phyloP scores from a whole-genome alignment of 2,888 invertebrate species.

The Zelleria hepariella region DNA sequence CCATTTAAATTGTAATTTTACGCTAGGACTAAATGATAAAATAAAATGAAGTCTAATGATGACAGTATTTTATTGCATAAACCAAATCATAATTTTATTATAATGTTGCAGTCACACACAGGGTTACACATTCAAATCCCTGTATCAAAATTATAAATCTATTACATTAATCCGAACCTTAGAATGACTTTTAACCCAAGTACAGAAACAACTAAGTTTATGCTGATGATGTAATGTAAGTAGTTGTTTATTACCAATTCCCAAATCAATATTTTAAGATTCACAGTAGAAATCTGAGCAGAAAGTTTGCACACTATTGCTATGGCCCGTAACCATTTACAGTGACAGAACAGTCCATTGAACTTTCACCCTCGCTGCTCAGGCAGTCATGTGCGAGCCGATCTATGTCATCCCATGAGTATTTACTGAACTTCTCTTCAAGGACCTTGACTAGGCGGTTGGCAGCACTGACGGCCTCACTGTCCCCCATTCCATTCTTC shows the following conservation, averaged over 20 bases:
- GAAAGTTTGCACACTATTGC: not conserved
- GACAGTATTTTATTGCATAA: constrained; percentile 24
- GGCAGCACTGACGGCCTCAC: constrained; percentile 74
- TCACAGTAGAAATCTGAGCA: not conserved
- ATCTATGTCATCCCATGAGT: constrained; percentile 74
- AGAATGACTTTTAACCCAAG: no score
- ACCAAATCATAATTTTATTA: not conserved
- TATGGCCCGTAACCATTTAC: not conserved
- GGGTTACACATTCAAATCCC: no score
- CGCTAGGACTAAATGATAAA: constrained; percentile 15
- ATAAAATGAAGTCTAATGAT: constrained; percentile 9
- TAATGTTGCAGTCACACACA: no score
- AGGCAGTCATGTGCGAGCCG: constrained; percentile 57
- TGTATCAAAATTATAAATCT: no score
- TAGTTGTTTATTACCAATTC: not conserved
- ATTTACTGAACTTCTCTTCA: constrained; percentile 61
- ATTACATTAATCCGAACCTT: no score
- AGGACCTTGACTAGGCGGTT: constrained; percentile 71
- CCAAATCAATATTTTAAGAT: not conserved
- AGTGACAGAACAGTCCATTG: not conserved
- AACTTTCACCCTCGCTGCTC: constrained; percentile 27
- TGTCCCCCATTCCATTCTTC: constrained; percentile 73
- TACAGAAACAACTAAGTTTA: not conserved
- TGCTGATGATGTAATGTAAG: not conserved
- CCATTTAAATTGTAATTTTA: constrained; percentile 17